Evolutionary conservation across 1,140 invertebrate species (phyloP), one percentile per base, ranked within the genome.

Genomic region (Zelostemma sp.): DNA sequence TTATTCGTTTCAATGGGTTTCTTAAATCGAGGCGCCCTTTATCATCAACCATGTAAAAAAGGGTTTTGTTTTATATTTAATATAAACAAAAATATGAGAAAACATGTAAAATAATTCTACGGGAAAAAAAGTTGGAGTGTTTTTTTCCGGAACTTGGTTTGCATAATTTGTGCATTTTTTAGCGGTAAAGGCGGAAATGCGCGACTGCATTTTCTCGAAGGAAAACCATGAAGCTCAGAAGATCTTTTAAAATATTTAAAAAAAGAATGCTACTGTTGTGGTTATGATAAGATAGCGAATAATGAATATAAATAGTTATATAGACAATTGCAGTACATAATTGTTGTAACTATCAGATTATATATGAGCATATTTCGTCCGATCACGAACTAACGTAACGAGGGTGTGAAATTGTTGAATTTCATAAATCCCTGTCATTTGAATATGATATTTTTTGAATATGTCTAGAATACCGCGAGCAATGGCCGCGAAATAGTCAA

Each of bases 281-380:
- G 31, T 12, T 35, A 25, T 38, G 9, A 11, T 11, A 57, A 56
- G 62, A 35, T 21, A 57, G 51, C 51, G 56, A 63, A 33, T 56
- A 53, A 16, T 69, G 64, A 57, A 40, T 8, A 17, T 70, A 70
- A 57, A 9, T 45, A 63, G 63, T 60, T 60, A 69, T 51, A 61
- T 59, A 59, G 54, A 62, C 46, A 17, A 64, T 69, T 49, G 61
- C 60, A 64, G 33, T 56, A 65, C 53, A 54, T 70, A 70, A 65
- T 28, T 65, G 53, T 70, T 70, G 49, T 70, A 64, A 70, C 61
- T 60, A 64, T 45, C 57, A 53, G 65, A 70, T 64, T 56, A 70
- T 70, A 56, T 56, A 61, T 50, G 46, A 64, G 58, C 63, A 69
- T 17, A 69, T 60, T 60, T 69, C 67, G 60, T 65, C 67, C 61